phyloP scores from a whole-genome alignment of 2,113 vertebrate genomes.

The Cebus imitator region DNA sequence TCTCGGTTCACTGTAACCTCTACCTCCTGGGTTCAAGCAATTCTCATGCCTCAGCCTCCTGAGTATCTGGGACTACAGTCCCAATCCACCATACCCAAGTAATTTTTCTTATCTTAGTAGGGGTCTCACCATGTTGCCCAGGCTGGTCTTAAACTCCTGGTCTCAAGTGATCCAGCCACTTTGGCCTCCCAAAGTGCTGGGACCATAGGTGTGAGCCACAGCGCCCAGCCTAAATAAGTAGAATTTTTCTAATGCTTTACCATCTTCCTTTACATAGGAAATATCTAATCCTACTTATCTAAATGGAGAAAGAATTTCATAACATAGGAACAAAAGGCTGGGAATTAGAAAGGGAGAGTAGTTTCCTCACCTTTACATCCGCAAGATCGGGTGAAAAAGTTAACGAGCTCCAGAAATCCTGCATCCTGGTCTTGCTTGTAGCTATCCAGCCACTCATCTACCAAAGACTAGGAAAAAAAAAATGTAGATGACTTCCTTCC shows the following conservation, averaged over 20 bases:
- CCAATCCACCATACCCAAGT: no score
- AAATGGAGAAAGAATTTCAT: not conserved
- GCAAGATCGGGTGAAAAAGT: constrained; percentile 91
- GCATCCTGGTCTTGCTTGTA: constrained; percentile 87
- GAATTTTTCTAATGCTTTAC: constrained; percentile 7
- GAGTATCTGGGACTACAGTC: no score
- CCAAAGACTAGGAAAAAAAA: constrained; percentile 83
- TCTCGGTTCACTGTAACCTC: no score
- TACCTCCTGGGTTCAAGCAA: no score
- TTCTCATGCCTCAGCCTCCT: no score
- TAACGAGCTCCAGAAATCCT: constrained; percentile 89
- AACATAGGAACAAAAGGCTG: not conserved
- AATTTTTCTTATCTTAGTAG: no score
- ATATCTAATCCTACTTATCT: not conserved
- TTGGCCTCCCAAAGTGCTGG: no score
- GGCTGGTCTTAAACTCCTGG: no score
- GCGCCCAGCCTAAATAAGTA: no score
- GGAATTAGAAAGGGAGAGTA: not conserved
- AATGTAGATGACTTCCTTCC: constrained; percentile 22
- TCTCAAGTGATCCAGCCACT: no score
- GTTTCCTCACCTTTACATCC: constrained; percentile 91
- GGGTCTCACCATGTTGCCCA: no score
- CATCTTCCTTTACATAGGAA: constrained; percentile 14
- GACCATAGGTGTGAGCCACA: no score
- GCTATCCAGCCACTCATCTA: constrained; percentile 92